A percentile compares a stretch with the other conserved stretches of the same genome.
Conservation (phyloP, 2,797 vertebrate genomes). For the Coendou prehensilis region DNA sequence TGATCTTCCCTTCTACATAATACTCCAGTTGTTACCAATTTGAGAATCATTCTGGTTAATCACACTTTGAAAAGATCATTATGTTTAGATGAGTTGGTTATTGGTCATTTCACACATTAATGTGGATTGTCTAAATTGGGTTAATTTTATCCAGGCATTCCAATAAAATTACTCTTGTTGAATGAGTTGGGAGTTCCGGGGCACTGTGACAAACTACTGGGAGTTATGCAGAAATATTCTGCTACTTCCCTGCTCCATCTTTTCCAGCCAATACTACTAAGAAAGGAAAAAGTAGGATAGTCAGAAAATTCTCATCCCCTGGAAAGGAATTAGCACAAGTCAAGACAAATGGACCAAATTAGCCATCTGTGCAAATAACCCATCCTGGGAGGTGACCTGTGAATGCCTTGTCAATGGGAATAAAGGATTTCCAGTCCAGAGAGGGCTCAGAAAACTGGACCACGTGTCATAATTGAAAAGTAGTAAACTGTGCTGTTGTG, state of each 20-base stretch:
- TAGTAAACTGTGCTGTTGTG: slow-evolving; percentile 28
- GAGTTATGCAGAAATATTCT: neutral
- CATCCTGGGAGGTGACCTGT: slow-evolving; percentile 65
- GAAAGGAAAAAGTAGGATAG: neutral
- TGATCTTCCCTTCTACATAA: neutral
- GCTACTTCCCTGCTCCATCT: neutral
- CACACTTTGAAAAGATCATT: slow-evolving; percentile 17
- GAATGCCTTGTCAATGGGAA: slow-evolving; percentile 40
- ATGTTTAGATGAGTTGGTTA: neutral
- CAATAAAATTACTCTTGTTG: neutral
- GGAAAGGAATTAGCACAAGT: slow-evolving; percentile 68
- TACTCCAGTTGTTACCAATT: neutral
- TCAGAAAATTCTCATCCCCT: slow-evolving; percentile 62
- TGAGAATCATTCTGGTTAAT: slow-evolving; percentile 12
- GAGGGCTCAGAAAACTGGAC: slow-evolving; percentile 25
- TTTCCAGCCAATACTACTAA: neutral
- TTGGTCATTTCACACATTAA: neutral
- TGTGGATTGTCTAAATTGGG: neutral
- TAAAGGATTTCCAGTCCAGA: slow-evolving; percentile 47
- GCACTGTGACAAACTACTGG: neutral
- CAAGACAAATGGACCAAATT: slow-evolving; percentile 73
- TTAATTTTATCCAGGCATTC: slow-evolving; percentile 27
- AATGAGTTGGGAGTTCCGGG: neutral
- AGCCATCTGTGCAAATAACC: slow-evolving; percentile 68
- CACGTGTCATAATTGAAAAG: slow-evolving; percentile 35